phyloP scores from a whole-genome alignment of 1,140 invertebrate species.

The Cataglyphis hispanica region DNA sequence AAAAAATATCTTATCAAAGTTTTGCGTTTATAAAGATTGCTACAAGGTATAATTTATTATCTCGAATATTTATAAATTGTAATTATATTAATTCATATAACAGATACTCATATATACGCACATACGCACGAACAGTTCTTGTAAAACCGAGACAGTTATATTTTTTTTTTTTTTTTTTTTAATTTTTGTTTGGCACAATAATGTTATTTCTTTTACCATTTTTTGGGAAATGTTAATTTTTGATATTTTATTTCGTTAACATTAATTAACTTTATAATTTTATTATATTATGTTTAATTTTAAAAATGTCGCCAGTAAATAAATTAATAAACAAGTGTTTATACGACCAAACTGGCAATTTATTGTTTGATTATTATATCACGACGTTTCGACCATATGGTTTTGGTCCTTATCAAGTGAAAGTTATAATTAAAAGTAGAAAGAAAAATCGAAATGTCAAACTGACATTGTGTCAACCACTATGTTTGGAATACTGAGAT shows the following conservation, averaged over 20 bases:
- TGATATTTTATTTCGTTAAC: neutral
- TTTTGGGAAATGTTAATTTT: neutral
- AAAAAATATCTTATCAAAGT: neutral
- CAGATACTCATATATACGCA: too few species aligned
- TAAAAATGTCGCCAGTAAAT: too few species aligned
- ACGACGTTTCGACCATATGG: too few species aligned
- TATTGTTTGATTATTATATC: too few species aligned
- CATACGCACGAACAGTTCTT: neutral
- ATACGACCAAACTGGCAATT: too few species aligned
- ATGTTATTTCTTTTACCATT: neutral
- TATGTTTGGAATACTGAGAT: too few species aligned
- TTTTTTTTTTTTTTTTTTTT: neutral
- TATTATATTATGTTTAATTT: too few species aligned
- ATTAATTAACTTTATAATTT: constrained; percentile 8
- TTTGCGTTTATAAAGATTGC: neutral
- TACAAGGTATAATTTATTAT: neutral
- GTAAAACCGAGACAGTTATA: neutral
- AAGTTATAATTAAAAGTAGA: too few species aligned
- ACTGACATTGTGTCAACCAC: too few species aligned
- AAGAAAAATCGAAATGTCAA: too few species aligned
- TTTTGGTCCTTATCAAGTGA: too few species aligned
- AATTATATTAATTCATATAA: constrained; percentile 1
- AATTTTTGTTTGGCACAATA: neutral
- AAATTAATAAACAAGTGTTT: too few species aligned
- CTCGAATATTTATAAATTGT: neutral